Base-by-base conservation (phyloP, 2,888 invertebrate species). In the Slavum lentiscoides region DNA sequence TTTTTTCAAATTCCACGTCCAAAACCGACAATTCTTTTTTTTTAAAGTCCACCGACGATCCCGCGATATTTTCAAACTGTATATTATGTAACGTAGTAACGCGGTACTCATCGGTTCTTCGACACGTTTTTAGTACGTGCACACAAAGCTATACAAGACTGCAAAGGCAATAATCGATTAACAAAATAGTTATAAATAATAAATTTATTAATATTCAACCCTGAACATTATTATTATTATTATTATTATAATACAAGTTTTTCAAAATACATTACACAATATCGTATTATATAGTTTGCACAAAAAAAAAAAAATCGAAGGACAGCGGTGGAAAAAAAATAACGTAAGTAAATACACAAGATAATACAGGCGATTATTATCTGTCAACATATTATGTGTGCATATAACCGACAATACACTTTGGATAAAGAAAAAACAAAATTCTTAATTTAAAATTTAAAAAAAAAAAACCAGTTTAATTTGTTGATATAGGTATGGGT, bases 181-280 rank as follows among this genome's bases (percentile, higher is more conserved):
- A 62, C 30, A 39, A 69, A 80, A 80, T 72, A 55, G 58, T 72
- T 80, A 80, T 80, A 80, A 64, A 80, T 80, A 80, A 72, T 72
- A 70, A 58, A 80, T 80, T 80, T 80, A 80, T 80, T 80, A 80
- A 72, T 80, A 80, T 80, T 80, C 80, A 80, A 80, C 80, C 80
- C 80, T 80, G 80, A 80, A 80, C 80, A 80, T 80, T 80, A 80
- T 30, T 30, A 30, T 43, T 80, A 55, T 39, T 39, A 39, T 39
- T 75, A 53, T 62, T 68, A 68, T 68, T 67, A 77, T 77, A 66
- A 80, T 80, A 80, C 80, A 80, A 53, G 72, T 72, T 80, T 72
- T 80, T 69, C 21, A 55, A 61, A 70, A 62, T 80, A 80, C 80
- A 80, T 80, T 80, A 72, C 64, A 64, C 70, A 70, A 43, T 49